Evolutionary conservation across 2,113 vertebrate species (phyloP), one percentile per base, ranked within the genome.

Genomic region (Clupea harengus): DNA sequence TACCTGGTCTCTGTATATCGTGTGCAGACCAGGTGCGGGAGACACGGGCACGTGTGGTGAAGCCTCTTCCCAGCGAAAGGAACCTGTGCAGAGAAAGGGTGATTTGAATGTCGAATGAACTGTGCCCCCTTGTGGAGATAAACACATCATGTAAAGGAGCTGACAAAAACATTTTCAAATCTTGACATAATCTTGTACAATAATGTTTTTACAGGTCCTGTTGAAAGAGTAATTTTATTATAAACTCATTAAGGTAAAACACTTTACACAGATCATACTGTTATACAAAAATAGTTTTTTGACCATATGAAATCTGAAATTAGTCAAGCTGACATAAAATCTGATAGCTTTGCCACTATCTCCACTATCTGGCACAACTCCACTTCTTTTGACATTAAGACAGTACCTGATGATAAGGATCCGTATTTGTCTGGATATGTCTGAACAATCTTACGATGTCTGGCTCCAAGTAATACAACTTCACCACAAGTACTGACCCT

Each of bases 31-130:
- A 97, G 92, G 67, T 93, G 92, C 47, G 97, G 95, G 5, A 94
- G 88, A 84, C 98, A 99, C 15, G 97, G 98, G 45, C 98, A 98
- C 83, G 95, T 94, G 89, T 97, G 96, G 88, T 97, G 96, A 86
- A 95, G 96, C 47, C 96, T 93, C 85, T 97, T 97, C 17, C 97
- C 94, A 0, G 87, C 87, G 88, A 95, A 99, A 0, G 97, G 98
- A 32, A 97, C 91, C 97, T 98, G 93, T 45, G 86, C 67, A 86
- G 4, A 81, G n/a, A 83, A 81, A 82, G 8, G 60, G 72, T 28
- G 28, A 15, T 32, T 13, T 13, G 72, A 39, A 78, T 78, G 28
- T 78, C 39, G 9, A 78, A 32, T 32, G 28, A 78, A 17, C 17
- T 78, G 28, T 18, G 72, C 32, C 72, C 28, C 72, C 72, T 39